Evolutionary conservation across 2,797 vertebrate species (phyloP), one percentile per base, ranked within the genome.

Genomic region (Gadopsis marmoratus): DNA sequence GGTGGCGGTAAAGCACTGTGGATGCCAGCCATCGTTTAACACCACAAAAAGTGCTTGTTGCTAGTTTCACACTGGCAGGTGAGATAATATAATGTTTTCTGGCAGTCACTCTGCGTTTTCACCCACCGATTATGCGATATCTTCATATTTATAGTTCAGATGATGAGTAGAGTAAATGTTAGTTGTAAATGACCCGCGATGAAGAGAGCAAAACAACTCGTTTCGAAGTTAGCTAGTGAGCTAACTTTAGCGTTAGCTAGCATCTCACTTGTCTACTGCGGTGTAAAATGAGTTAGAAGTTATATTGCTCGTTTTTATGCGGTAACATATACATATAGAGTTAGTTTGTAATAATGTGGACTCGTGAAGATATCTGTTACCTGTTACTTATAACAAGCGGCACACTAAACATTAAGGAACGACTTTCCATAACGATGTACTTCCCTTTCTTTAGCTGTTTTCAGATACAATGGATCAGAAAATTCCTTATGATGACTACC

Each of bases 401-500:
- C 26, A 6, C 21, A 26, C 7, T 29, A 51, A 39, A 29, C 14
- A 1, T 1, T 39, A 41, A 71, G 1, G 6, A 63, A 33, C 4
- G 0, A 2, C 8, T 39, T 26, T 31, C 39, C 35, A 43, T 13
- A 37, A 55, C 23, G 29, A 2, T 45, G 19, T 9, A 4, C 7
- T 39, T 14, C 9, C 48, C 5, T 70, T 26, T 65, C 4, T 60
- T 37, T 11, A 51, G 33, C 26, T 29, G 5, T 78, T 47, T 81
- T 51, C 31, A 71, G 43, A n/a, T 64, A 74, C 26, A 54, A 97
- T 97, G 96, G 97, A 98, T 86, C 96, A 95, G 85, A 96, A 97
- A 48, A 94, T 97, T 68, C 95, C 96, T 0, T 98, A 98, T 62
- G 97, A 97, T 71, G 97, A 98, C 73, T 99, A 97, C 88, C 96